A percentile compares a stretch with the other conserved stretches of the same genome.
phyloP scores from a whole-genome alignment of 2,888 invertebrate genomes.

The Parnassius mnemosyne region DNA sequence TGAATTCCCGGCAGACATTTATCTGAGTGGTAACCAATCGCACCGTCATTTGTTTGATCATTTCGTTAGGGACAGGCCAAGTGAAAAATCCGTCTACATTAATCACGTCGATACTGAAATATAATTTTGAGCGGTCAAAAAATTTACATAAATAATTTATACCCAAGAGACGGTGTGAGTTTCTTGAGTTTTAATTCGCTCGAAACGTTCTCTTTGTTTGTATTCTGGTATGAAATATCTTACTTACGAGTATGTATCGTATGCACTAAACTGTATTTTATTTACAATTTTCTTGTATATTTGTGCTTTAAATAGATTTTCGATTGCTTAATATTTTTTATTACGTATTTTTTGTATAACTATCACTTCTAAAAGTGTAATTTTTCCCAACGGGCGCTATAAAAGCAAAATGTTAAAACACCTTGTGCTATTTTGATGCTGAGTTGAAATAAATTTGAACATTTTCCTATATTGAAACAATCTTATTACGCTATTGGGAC shows the following conservation, averaged over 20 bases:
- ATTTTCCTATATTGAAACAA: no score
- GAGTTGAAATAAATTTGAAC: no score
- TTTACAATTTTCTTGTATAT: no score
- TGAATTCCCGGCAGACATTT: conserved; percentile 65
- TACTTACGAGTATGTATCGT: neutral
- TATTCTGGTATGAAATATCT: conserved; percentile 9
- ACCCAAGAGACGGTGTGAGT: conserved; percentile 56
- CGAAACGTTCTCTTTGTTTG: conserved; percentile 32
- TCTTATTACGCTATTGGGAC: no score
- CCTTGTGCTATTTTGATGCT: no score
- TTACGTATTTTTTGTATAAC: no score
- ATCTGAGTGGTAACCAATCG: conserved; percentile 61
- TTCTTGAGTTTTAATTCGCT: conserved; percentile 51
- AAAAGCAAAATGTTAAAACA: no score
- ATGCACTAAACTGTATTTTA: no score
- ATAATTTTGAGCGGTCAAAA: conserved; percentile 71
- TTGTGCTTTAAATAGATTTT: neutral
- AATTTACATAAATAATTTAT: conserved; percentile 79
- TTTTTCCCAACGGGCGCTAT: no score
- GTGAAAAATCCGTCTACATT: conserved; percentile 75
- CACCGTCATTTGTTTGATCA: conserved; percentile 68
- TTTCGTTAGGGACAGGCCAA: conserved; percentile 65
- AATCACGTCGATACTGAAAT: conserved; percentile 74
- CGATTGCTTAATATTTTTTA: neutral
- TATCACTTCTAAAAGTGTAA: no score